Base-by-base conservation (phyloP, 2,113 vertebrate genomes). In the Aldabrachelys gigantea region DNA sequence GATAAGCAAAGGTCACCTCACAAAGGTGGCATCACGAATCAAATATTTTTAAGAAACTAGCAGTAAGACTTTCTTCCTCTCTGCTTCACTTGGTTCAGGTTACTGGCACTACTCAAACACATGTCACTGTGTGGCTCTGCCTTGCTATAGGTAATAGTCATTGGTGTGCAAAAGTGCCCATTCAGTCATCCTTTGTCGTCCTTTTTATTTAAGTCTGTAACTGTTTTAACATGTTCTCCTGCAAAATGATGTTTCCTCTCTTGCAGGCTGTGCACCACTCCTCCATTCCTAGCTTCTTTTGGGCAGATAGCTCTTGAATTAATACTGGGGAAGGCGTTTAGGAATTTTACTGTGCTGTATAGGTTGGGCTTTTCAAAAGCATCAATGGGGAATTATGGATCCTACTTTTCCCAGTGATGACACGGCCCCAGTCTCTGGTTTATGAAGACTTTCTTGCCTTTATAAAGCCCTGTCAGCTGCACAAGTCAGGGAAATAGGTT, bases 271-370 rank as follows among this genome's bases (percentile, higher is more conserved):
- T 14, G 75, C 25, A 14, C 52, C 5, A 85, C 57, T 24, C 0
- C 35, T 6, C 52, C 54, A 38, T 49, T n/a, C 38, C 11, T 17
- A 6, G 8, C 62, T 14, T 27, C 53, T n/a, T 6, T 44, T 2
- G 92, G 11, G 3, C 65, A 76, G 31, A 1, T 1, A 49, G 72
- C 79, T 44, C 31, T 2, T 13, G 25, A 47, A 1, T 49, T 6
- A 1, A 24, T 49, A 21, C 78, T 29, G n/a, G 31, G 44, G 7
- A 16, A 1, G 0, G 1, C 1, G 4, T 52, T 44, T 19, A 3
- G n/a, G 49, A 21, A 2, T 7, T 3, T 3, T 11, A 2, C 24
- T 0, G 2, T 38, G 31, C 75, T 19, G 1, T 0, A 1, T 0
- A 14, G 38, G 6, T 1, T 16, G 52, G 6, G 82, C 10, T 54